Percentiles rank a stretch among this genome's conserved stretches.
phyloP scores from a whole-genome alignment of 2,113 vertebrate species.

The Ramphastos sulfuratus region DNA sequence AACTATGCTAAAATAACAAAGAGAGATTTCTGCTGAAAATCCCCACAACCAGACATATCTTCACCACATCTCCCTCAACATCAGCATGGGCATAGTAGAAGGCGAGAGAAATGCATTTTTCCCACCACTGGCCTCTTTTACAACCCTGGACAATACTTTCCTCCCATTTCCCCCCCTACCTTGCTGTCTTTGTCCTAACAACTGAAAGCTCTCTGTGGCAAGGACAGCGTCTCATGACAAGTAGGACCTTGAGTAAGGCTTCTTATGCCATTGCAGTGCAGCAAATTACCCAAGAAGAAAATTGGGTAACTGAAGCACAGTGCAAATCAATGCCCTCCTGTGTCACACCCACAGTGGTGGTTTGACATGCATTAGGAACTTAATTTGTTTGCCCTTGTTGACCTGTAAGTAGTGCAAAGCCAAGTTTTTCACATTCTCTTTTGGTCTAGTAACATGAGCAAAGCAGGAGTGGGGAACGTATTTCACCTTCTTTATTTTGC shows the following conservation, averaged over 20 bases:
- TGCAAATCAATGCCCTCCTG: neutral
- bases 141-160: neutral
- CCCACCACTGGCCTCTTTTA: neutral
- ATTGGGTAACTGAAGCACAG: neutral
- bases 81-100: neutral
- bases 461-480: neutral
- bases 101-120: neutral
- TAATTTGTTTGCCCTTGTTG: neutral
- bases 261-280: neutral
- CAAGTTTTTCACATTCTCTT: neutral
- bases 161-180: neutral
- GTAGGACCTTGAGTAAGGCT: neutral
- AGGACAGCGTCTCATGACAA: neutral
- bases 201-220: neutral
- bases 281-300: neutral
- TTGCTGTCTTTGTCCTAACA: neutral
- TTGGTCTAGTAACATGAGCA: neutral
- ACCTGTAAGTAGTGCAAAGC: neutral
- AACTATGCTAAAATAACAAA: neutral
- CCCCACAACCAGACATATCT: neutral
- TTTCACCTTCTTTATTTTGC: neutral
- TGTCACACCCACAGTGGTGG: neutral
- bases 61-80: rapidly evolving
- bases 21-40: neutral
- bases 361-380: neutral